Percentiles rank a stretch among this genome's conserved stretches.
Evolutionary conservation across 1,140 invertebrate genomes (phyloP).

Genomic region (Anastrepha ludens): DNA sequence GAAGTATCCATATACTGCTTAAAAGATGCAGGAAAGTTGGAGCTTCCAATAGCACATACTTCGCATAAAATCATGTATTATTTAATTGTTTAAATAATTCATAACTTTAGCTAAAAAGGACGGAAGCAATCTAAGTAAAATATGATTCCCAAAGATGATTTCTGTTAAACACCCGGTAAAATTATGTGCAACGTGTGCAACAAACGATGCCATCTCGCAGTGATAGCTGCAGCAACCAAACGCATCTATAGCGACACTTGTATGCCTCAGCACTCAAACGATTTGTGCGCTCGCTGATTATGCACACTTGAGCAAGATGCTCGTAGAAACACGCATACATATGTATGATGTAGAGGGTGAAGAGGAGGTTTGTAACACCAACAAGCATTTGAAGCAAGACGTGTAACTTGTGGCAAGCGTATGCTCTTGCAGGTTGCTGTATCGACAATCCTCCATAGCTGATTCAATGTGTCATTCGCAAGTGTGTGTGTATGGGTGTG

Average conservation of each 20-base stretch:
- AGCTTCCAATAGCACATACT: too few relatives aligned
- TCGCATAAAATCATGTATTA: too few relatives aligned
- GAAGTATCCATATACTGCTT: too few relatives aligned
- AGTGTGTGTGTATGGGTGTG: neutral
- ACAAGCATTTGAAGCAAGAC: neutral
- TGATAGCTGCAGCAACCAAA: constrained; percentile 11
- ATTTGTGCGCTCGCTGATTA: neutral
- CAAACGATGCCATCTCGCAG: constrained; percentile 23
- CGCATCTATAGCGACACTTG: constrained; percentile 12
- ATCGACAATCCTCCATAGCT: constrained; percentile 21
- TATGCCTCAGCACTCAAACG: constrained; percentile 1
- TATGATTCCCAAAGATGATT: too few relatives aligned
- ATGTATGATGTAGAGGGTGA: neutral
- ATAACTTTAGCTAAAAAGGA: too few relatives aligned
- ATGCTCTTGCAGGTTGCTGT: constrained; percentile 17
- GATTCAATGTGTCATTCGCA: neutral
- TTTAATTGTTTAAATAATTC: too few relatives aligned
- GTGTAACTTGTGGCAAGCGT: neutral
- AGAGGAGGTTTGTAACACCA: neutral
- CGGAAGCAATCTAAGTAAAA: too few relatives aligned
- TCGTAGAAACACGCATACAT: neutral
- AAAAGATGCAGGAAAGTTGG: too few relatives aligned
- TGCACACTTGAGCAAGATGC: neutral
- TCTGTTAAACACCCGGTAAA: too few relatives aligned
- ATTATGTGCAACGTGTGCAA: neutral